These are phyloP conservation scores for Hepsetus odoe DNA, from an alignment of 2,113 vertebrate genomes.

Conservation along the genomic window DNA sequence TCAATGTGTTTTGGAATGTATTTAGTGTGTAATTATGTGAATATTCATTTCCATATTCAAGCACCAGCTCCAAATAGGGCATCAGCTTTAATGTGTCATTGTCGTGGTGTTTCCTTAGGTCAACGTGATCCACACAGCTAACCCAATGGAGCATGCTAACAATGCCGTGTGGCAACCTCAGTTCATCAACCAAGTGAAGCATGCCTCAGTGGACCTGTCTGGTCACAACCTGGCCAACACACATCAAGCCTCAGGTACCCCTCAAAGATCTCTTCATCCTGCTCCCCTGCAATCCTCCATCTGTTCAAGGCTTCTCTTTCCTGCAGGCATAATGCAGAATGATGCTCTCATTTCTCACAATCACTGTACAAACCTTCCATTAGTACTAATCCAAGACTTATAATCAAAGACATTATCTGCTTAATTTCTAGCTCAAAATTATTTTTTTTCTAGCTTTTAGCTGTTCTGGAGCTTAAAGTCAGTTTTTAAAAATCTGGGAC, in stretches of 20 bases:
- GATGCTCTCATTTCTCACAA: background rate
- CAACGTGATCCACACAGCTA: conserved; percentile 93
- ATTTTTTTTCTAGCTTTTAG: conserved; percentile 16
- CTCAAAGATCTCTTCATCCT: conserved; percentile 10
- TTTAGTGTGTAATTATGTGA: no score
- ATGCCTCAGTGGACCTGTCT: conserved; percentile 90
- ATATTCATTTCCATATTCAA: no score
- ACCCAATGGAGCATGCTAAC: conserved; percentile 84
- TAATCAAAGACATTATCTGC: conserved; percentile 57
- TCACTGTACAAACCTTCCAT: conserved; percentile 41
- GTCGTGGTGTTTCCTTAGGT: conserved; percentile 74
- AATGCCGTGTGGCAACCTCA: conserved; percentile 90
- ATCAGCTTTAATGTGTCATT: no score
- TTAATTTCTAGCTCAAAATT: conserved; percentile 47
- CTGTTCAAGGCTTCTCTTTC: conserved; percentile 25
- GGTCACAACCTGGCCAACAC: conserved; percentile 93
- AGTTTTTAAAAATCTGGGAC: conserved; percentile 63
- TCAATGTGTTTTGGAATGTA: no score
- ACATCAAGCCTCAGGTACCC: conserved; percentile 89
- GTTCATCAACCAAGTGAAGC: conserved; percentile 91
- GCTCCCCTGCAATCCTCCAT: conserved; percentile 19
- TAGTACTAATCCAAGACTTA: conserved; percentile 38
- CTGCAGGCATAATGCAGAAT: background rate
- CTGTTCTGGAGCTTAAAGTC: conserved; percentile 54
- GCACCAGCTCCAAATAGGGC: background rate